Percentiles rank a stretch among this genome's conserved stretches.
Conservation (phyloP, 2,113 vertebrate genomes). For the Ploceus nigricollis region DNA sequence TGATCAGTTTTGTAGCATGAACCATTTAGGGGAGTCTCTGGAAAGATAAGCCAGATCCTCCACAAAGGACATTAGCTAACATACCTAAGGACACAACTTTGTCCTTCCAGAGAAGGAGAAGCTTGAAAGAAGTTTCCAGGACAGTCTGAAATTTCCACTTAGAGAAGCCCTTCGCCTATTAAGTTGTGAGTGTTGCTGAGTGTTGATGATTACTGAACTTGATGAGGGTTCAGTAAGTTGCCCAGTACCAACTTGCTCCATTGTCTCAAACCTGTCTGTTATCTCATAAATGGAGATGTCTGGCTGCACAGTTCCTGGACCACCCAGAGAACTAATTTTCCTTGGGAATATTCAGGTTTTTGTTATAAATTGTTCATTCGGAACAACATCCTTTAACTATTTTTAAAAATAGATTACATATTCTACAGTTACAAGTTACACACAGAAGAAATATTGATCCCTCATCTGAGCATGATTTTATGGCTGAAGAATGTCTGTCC, state of each 20-base stretch:
- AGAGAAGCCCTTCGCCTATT: background rate
- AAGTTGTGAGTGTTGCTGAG: background rate
- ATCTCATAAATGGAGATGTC: background rate
- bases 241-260: background rate
- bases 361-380: background rate
- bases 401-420: background rate
- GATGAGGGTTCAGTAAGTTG: background rate
- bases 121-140: background rate
- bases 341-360: background rate
- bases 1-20: background rate
- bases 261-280: background rate
- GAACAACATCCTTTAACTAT: background rate
- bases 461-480: background rate
- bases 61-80: background rate
- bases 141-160: background rate
- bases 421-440: background rate
- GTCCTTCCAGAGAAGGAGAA: background rate
- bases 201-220: too few relatives aligned
- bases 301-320: background rate
- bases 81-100: background rate
- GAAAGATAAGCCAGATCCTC: background rate
- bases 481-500: background rate
- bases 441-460: background rate
- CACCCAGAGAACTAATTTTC: background rate
- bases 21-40: background rate